Evolutionary conservation across 1,140 invertebrate species (phyloP).

Genomic region (Lucilia cuprina): DNA sequence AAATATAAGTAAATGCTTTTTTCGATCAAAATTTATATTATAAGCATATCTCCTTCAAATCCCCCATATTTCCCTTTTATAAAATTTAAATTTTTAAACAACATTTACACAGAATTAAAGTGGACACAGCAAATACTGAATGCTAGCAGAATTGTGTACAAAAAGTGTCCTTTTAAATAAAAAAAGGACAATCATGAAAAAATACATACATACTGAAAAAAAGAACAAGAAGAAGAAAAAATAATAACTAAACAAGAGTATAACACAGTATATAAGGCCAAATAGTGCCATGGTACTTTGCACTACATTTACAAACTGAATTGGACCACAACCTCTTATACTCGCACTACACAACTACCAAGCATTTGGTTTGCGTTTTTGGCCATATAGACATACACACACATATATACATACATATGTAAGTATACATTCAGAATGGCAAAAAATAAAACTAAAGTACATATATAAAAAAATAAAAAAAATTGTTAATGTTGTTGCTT

Average conservation of each 20-base stretch:
- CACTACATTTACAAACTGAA: conserved; percentile 41
- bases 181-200: background rate
- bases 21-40: too few relatives aligned
- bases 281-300: conserved; percentile 57
- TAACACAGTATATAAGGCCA: conserved; percentile 49
- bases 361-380: background rate
- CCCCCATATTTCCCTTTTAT: too few relatives aligned
- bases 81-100: too few relatives aligned
- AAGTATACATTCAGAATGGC: too few relatives aligned
- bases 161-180: background rate
- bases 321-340: conserved; percentile 21
- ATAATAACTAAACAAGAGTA: conserved; percentile 39
- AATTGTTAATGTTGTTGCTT: conserved; percentile 31
- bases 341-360: background rate
- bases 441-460: background rate
- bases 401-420: too few relatives aligned
- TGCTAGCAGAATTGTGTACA: background rate
- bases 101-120: background rate
- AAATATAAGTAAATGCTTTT: too few relatives aligned
- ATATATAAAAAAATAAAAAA: conserved; percentile 39
- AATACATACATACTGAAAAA: background rate
- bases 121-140: background rate
- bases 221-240: background rate
- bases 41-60: background rate
- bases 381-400: background rate